Evolutionary conservation across 2,888 invertebrate species (phyloP).

Genomic region (Magallana nippona): DNA sequence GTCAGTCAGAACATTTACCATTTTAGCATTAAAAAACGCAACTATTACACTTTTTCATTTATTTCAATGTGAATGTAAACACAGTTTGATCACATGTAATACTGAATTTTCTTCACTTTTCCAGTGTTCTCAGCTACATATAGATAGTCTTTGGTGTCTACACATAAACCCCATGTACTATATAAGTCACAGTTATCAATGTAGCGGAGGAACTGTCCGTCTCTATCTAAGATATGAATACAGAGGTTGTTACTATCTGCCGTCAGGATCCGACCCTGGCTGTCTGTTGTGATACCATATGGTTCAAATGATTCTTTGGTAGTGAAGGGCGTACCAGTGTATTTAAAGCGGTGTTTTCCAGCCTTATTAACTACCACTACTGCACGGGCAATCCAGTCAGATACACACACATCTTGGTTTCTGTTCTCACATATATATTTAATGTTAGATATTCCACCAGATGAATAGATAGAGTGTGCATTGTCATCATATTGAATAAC

Average conservation of each 20-base stretch:
- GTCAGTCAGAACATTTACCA: too few relatives aligned
- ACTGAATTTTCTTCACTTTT: background rate
- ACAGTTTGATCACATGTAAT: background rate
- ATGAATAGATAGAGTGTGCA: too few relatives aligned
- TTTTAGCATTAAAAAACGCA: too few relatives aligned
- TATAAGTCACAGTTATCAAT: background rate
- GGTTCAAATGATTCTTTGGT: background rate
- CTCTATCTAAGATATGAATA: background rate
- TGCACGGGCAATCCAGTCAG: background rate
- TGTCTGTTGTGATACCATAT: background rate
- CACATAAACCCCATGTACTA: background rate
- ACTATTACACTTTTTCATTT: too few relatives aligned
- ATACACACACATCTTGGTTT: background rate
- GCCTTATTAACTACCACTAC: background rate
- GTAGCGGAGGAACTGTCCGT: background rate
- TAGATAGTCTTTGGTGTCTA: background rate
- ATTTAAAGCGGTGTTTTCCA: background rate
- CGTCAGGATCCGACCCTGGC: background rate
- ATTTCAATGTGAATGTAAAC: too few relatives aligned
- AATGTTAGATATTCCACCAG: too few relatives aligned
- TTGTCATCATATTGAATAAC: too few relatives aligned
- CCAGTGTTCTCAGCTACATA: background rate
- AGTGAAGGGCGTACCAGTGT: background rate
- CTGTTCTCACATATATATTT: too few relatives aligned
- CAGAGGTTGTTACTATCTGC: background rate